Conservation (phyloP, 2,113 vertebrate species). For the Takifugu bimaculatus region DNA sequence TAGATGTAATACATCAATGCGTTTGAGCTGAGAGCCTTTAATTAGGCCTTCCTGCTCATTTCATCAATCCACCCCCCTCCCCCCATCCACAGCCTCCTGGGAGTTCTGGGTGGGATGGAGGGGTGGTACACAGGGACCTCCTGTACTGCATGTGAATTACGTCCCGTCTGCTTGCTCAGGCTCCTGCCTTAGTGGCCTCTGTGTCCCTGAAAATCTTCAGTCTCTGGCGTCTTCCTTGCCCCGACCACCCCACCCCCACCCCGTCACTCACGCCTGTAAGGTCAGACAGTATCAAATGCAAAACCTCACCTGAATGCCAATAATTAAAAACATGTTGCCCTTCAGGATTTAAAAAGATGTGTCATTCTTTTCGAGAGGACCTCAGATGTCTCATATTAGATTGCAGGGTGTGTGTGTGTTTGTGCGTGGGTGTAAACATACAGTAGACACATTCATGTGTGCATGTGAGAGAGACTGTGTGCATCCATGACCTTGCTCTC, state of each 20-base stretch:
- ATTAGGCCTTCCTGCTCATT: constrained; percentile 97
- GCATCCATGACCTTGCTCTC: constrained; percentile 50
- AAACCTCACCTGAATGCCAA: constrained; percentile 72
- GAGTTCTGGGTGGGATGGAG: constrained; percentile 72
- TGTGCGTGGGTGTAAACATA: constrained; percentile 2
- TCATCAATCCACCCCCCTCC: constrained; percentile 86
- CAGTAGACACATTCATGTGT: not conserved
- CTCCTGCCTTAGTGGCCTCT: constrained; percentile 34
- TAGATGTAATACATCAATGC: constrained; percentile 99
- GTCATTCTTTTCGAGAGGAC: constrained; percentile 28
- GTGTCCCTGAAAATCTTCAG: constrained; percentile 53
- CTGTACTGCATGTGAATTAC: constrained; percentile 85
- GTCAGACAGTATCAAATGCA: constrained; percentile 74
- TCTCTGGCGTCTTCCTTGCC: constrained; percentile 11
- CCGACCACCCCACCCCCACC: constrained; percentile 16
- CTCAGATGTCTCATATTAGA: constrained; percentile 24
- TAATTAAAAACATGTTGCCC: constrained; percentile 64
- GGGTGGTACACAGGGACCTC: constrained; percentile 75
- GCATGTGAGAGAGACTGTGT: constrained; percentile 13
- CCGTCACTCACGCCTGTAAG: constrained; percentile 74
- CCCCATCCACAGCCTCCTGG: constrained; percentile 63
- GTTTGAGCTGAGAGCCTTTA: constrained; percentile 98
- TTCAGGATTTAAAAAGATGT: constrained; percentile 60
- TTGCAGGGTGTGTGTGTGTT: constrained; percentile 3
- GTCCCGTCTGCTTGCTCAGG: constrained; percentile 42